These are phyloP conservation scores for Myotis davidii DNA, from an alignment of 2,113 vertebrate species.

Conservation along the genomic window DNA sequence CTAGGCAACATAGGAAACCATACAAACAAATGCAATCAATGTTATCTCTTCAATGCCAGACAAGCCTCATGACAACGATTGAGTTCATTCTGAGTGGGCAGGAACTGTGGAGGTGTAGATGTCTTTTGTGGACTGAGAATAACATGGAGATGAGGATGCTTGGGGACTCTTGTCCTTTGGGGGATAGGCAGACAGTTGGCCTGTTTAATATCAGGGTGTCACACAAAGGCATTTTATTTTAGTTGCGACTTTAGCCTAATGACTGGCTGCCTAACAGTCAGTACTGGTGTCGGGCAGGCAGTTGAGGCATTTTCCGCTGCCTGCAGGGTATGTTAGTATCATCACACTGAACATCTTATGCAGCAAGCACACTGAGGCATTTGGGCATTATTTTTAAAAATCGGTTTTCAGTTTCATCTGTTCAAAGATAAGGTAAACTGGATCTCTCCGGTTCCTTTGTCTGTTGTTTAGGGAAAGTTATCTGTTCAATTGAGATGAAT, in stretches of 20 bases:
- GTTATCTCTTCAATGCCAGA: neutral
- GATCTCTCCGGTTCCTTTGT: constrained; percentile 61
- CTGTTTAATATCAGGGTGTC: constrained; percentile 61
- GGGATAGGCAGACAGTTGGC: constrained; percentile 3
- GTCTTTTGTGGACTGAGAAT: neutral
- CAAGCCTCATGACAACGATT: neutral
- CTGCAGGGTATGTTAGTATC: neutral
- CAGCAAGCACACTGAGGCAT: neutral
- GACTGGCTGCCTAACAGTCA: constrained; percentile 58
- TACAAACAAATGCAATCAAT: constrained; percentile 46
- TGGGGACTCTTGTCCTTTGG: constrained; percentile 41
- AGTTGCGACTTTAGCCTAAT: constrained; percentile 47
- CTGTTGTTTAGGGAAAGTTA: constrained; percentile 67
- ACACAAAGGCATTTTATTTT: constrained; percentile 24
- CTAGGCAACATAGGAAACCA: constrained; percentile 2
- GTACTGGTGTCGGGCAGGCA: constrained; percentile 53
- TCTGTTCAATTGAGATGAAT: constrained; percentile 71
- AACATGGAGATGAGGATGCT: neutral
- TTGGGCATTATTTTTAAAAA: constrained; percentile 44
- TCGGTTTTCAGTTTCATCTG: constrained; percentile 60
- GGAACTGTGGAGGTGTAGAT: neutral
- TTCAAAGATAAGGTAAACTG: constrained; percentile 69
- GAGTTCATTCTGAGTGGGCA: neutral
- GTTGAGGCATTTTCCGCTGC: constrained; percentile 45
- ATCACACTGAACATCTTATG: neutral